Percentiles rank a stretch among this genome's conserved stretches.
phyloP scores from a whole-genome alignment of 2,113 vertebrate species.

The Pagrus major region DNA sequence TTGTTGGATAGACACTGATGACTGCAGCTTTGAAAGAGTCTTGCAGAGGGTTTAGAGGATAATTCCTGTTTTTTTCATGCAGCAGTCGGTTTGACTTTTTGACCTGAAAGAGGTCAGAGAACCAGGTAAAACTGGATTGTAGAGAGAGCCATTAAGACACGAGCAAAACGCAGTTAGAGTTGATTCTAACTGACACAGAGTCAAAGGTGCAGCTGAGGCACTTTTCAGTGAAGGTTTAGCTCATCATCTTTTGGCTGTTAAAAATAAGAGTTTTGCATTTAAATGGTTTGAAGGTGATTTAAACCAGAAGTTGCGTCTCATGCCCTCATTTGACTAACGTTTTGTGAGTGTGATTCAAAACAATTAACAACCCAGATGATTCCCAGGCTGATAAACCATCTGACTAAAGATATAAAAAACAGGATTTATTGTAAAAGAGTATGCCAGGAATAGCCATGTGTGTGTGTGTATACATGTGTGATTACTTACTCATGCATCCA shows the following conservation, averaged over 20 bases:
- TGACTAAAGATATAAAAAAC: slow-evolving; percentile 20
- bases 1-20: slow-evolving; percentile 58
- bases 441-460: neutral
- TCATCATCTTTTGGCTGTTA: slow-evolving; percentile 8
- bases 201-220: slow-evolving; percentile 41
- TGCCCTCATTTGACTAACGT: neutral
- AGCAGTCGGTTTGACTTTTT: slow-evolving; percentile 55
- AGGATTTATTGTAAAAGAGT: slow-evolving; percentile 1
- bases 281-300: slow-evolving; percentile 7
- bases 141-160: slow-evolving; percentile 20
- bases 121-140: slow-evolving; percentile 47
- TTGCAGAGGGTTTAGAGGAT: slow-evolving; percentile 52
- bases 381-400: slow-evolving; percentile 10
- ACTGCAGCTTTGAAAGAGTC: slow-evolving; percentile 62
- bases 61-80: slow-evolving; percentile 48
- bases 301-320: neutral
- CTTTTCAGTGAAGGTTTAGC: slow-evolving; percentile 7
- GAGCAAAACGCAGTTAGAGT: slow-evolving; percentile 24
- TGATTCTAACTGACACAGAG: slow-evolving; percentile 41
- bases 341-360: neutral
- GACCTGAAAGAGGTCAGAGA: slow-evolving; percentile 52
- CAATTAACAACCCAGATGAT: slow-evolving; percentile 7
- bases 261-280: neutral
- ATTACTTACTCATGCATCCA: slow-evolving; percentile 27
- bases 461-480: slow-evolving; percentile 21